A percentile compares a stretch with the other conserved stretches of the same genome.
Evolutionary conservation across 2,797 vertebrate species (phyloP).

Genomic region (Neoniphon sammara): DNA sequence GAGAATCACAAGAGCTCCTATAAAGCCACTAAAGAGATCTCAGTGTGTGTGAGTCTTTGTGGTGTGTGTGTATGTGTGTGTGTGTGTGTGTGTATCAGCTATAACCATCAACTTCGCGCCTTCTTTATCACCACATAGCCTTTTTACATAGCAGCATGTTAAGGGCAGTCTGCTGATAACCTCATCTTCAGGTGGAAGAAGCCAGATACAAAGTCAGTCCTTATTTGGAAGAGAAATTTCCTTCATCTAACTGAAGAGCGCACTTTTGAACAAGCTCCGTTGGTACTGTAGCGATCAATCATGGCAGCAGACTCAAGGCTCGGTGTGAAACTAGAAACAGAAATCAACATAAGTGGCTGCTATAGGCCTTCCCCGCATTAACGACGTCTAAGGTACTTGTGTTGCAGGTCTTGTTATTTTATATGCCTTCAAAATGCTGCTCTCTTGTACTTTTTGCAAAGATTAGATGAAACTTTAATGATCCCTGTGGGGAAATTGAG

Average conservation of each 20-base stretch:
- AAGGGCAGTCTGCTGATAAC: constrained; percentile 2
- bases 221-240: constrained; percentile 6
- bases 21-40: no score
- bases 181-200: not conserved
- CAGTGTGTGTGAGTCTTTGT: constrained; percentile 8
- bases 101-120: not conserved
- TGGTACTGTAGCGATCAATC: constrained; percentile 33
- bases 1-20: no score
- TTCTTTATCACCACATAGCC: constrained; percentile 4
- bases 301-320: constrained; percentile 22
- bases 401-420: constrained; percentile 34
- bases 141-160: constrained; percentile 42
- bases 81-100: no score
- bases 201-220: constrained; percentile 9
- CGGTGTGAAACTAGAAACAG: constrained; percentile 29
- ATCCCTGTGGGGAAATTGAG: constrained; percentile 29
- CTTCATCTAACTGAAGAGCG: constrained; percentile 7
- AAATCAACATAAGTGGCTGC: constrained; percentile 39
- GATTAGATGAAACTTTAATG: constrained; percentile 53
- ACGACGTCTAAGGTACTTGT: constrained; percentile 36
- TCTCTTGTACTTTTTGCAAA: constrained; percentile 47
- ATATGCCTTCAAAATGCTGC: constrained; percentile 40
- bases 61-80: not conserved
- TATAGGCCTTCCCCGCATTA: constrained; percentile 15
- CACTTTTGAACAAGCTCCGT: not conserved